These are phyloP conservation scores for Idris sp. DNA, from an alignment of 1,140 invertebrate genomes.

Conservation along the genomic window DNA sequence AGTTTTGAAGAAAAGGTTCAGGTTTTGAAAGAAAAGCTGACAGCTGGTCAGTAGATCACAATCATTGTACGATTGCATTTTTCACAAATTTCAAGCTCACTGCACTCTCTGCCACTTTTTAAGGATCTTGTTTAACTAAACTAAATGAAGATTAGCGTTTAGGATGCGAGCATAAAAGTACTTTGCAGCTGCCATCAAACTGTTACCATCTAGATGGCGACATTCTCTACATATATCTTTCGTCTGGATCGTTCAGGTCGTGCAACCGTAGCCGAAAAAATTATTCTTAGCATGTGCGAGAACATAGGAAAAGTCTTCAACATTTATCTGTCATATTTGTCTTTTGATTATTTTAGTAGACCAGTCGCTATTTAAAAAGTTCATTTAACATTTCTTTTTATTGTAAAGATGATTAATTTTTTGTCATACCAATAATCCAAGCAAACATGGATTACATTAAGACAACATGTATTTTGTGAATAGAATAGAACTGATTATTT, in stretches of 20 bases:
- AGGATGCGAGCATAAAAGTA: constrained; percentile 32
- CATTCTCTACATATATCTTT: constrained; percentile 66
- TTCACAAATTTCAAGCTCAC: constrained; percentile 2
- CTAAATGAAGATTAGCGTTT: constrained; percentile 39
- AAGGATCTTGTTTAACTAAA: constrained; percentile 19
- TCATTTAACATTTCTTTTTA: no score
- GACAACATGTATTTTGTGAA: constrained; percentile 54
- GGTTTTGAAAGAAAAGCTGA: no score
- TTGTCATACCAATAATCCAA: constrained; percentile 57
- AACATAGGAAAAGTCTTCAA: constrained; percentile 64
- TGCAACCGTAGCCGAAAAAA: constrained; percentile 41
- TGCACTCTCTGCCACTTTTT: constrained; percentile 6
- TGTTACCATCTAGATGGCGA: constrained; percentile 42
- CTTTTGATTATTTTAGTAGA: constrained; percentile 13
- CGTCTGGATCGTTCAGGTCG: constrained; percentile 66
- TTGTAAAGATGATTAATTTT: no score
- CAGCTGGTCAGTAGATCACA: constrained; percentile 23
- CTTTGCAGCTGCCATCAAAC: constrained; percentile 35
- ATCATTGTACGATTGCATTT: constrained; percentile 10
- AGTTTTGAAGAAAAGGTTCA: no score
- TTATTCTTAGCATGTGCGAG: constrained; percentile 25
- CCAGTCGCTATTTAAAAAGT: constrained; percentile 5
- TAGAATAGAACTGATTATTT: constrained; percentile 64
- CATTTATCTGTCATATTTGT: constrained; percentile 68
- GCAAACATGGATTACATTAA: constrained; percentile 46